A percentile compares a stretch with the other conserved stretches of the same genome.
These are phyloP conservation scores for Apis dorsata DNA, from an alignment of 1,140 invertebrate species.

Conservation along the genomic window DNA sequence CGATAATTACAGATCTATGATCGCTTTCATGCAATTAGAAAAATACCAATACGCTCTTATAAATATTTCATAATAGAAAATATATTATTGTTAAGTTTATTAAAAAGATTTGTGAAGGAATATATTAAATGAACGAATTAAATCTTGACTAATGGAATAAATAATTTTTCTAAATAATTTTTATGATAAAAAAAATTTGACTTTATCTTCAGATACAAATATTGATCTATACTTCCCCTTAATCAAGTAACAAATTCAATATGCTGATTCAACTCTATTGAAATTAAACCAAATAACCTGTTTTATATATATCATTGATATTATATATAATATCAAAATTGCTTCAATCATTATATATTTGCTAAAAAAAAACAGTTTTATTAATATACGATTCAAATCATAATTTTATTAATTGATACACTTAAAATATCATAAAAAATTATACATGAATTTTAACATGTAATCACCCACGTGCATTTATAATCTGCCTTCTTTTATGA, in stretches of 20 bases:
- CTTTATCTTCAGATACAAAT: conserved; percentile 29
- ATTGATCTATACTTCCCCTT: conserved; percentile 13
- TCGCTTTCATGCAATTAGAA: conserved; percentile 34
- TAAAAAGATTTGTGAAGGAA: neutral
- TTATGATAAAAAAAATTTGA: conserved; percentile 1
- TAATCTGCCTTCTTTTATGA: conserved; percentile 4
- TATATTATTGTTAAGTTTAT: neutral
- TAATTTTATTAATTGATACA: neutral
- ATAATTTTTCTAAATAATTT: neutral
- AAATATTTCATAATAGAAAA: neutral
- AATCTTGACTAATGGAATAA: neutral
- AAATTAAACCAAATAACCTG: neutral
- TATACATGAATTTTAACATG: neutral
- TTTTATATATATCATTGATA: no score
- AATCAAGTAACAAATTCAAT: conserved; percentile 1
- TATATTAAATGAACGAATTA: neutral
- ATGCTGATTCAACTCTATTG: neutral
- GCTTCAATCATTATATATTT: neutral
- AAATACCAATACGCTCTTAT: neutral
- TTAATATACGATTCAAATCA: neutral
- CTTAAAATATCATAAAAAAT: neutral
- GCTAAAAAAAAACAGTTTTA: neutral
- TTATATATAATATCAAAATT: neutral
- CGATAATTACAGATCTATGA: conserved; percentile 33
- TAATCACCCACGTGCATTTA: neutral